A percentile compares a stretch with the other conserved stretches of the same genome.
phyloP scores from a whole-genome alignment of 2,888 invertebrate species.

The Malthinus flaveolus region DNA sequence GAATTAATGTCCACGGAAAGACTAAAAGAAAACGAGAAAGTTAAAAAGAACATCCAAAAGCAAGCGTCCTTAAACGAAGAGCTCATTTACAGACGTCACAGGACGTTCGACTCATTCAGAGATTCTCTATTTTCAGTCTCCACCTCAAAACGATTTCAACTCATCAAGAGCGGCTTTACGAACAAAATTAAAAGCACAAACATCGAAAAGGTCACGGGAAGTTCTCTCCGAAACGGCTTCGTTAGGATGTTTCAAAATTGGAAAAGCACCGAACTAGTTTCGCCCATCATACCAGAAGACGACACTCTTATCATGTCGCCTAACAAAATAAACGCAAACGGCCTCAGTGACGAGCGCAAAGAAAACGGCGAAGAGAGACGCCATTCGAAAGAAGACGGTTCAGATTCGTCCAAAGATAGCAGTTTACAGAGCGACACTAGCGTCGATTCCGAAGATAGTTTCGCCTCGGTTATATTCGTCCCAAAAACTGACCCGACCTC shows the following conservation, averaged over 20 bases:
- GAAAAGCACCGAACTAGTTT: constrained; percentile 62
- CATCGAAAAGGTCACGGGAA: constrained; percentile 76
- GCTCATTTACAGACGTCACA: constrained; percentile 70
- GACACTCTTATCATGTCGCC: constrained; percentile 36
- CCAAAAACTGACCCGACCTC: constrained; percentile 77
- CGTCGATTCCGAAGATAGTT: constrained; percentile 91
- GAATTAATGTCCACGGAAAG: constrained; percentile 88
- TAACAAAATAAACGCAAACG: constrained; percentile 23
- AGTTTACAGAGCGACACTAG: constrained; percentile 93
- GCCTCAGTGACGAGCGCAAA: constrained; percentile 43
- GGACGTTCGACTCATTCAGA: constrained; percentile 69
- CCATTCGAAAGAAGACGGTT: constrained; percentile 84
- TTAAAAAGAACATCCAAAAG: constrained; percentile 83
- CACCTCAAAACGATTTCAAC: constrained; percentile 74
- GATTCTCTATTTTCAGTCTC: constrained; percentile 76
- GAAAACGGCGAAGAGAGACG: constrained; percentile 62
- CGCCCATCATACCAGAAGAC: constrained; percentile 50
- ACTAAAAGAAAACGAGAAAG: constrained; percentile 78
- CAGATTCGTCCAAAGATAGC: constrained; percentile 85
- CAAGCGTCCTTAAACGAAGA: constrained; percentile 89
- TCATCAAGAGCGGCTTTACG: constrained; percentile 79
- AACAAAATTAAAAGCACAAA: constrained; percentile 82
- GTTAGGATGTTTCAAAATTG: constrained; percentile 85
- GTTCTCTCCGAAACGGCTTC: constrained; percentile 72
- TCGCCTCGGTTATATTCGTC: constrained; percentile 89